phyloP scores from a whole-genome alignment of 2,888 invertebrate species.

The Trachelus stipa region DNA sequence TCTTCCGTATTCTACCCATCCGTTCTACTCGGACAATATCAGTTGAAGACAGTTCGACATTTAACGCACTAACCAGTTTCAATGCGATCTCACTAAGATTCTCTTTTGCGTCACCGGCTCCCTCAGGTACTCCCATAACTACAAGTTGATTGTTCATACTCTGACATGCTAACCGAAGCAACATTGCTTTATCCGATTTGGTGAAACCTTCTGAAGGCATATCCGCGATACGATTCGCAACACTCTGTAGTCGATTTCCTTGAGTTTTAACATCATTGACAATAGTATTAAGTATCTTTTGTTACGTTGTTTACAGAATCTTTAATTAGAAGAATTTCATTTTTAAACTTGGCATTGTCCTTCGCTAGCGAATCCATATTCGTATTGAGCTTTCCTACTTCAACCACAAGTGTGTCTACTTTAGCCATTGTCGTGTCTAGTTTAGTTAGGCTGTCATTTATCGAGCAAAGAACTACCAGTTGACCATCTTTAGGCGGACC shows the following conservation, averaged over 20 bases:
- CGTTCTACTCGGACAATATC: neutral
- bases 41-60: neutral
- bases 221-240: neutral
- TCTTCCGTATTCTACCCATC: neutral
- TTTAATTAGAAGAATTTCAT: neutral
- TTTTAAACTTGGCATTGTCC: neutral
- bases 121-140: neutral
- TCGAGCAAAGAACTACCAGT: too few relatives aligned
- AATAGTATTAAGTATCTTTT: neutral
- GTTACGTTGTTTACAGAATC: neutral
- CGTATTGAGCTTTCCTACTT: neutral
- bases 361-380: neutral
- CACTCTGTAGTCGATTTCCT: neutral
- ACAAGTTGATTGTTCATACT: neutral
- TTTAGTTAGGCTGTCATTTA: too few relatives aligned
- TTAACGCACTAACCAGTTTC: neutral
- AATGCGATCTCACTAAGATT: neutral
- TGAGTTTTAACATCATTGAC: neutral
- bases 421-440: neutral
- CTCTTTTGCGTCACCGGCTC: neutral
- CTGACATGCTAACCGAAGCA: neutral
- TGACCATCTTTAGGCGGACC: neutral
- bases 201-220: neutral
- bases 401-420: conserved; percentile 1
- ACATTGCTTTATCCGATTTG: neutral